phyloP scores from a whole-genome alignment of 2,888 invertebrate genomes.

The Trissoscelio sp. region DNA sequence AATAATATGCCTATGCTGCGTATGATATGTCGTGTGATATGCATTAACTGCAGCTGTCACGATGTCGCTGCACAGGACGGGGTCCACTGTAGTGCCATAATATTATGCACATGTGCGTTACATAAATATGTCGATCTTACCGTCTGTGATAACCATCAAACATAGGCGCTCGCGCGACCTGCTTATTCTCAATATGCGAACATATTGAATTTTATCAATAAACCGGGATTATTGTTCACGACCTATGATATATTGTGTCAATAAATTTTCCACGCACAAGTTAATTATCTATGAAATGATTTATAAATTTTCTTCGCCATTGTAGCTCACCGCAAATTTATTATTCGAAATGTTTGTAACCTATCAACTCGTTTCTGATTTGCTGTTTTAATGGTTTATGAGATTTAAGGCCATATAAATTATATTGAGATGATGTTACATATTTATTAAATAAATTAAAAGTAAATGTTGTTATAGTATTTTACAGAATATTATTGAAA shows the following conservation, averaged over 20 bases:
- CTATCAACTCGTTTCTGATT: neutral
- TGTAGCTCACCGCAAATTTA: conserved; percentile 26
- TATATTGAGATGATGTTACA: too few species aligned
- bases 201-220: conserved; percentile 61
- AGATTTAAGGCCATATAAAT: neutral
- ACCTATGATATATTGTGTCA: conserved; percentile 43
- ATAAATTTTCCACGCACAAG: conserved; percentile 47
- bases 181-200: conserved; percentile 55
- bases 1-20: conserved; percentile 65
- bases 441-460: too few species aligned
- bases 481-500: too few species aligned
- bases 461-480: too few species aligned
- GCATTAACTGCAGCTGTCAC: conserved; percentile 81
- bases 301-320: conserved; percentile 45
- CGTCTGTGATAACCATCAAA: conserved; percentile 75
- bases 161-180: conserved; percentile 65
- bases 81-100: conserved; percentile 75
- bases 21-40: conserved; percentile 72
- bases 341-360: conserved; percentile 28
- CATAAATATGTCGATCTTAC: conserved; percentile 81
- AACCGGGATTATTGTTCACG: conserved; percentile 58
- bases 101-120: conserved; percentile 81
- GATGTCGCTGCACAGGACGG: conserved; percentile 64
- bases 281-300: conserved; percentile 58
- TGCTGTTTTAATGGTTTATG: neutral